Conservation (phyloP, 2,113 vertebrate species). For the Semnornis frantzii region DNA sequence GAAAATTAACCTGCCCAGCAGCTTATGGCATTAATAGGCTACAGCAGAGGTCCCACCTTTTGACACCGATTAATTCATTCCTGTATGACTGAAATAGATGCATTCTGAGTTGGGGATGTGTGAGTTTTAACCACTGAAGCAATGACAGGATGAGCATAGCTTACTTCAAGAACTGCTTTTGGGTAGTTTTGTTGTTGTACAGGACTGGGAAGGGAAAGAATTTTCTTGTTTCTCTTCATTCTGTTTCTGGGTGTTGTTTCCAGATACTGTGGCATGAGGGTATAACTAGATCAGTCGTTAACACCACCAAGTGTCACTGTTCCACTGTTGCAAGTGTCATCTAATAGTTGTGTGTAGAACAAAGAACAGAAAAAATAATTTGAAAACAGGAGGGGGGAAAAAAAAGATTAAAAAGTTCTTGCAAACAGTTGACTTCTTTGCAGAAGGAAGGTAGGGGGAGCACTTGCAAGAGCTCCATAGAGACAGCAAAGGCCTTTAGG, state of each 20-base stretch:
- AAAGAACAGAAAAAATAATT: not conserved
- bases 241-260: not conserved
- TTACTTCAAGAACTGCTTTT: not conserved
- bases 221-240: not conserved
- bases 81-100: not conserved
- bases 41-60: not conserved
- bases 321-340: not conserved
- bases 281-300: not conserved
- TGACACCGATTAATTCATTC: not conserved
- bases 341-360: not conserved
- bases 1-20: slow-evolving; percentile 4
- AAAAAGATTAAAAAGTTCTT: not conserved
- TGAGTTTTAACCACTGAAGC: not conserved
- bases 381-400: not conserved
- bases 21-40: not conserved
- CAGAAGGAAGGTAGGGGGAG: not conserved
- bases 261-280: not conserved
- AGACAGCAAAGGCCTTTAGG: not conserved
- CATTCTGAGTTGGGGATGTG: not conserved
- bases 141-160: not conserved
- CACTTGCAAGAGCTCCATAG: not conserved
- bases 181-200: not conserved
- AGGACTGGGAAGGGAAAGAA: not conserved
- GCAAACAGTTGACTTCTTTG: not conserved
- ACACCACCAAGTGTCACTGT: not conserved